These are phyloP conservation scores for Phylloscopus trochilus DNA, from an alignment of 2,113 vertebrate genomes.

Conservation along the genomic window DNA sequence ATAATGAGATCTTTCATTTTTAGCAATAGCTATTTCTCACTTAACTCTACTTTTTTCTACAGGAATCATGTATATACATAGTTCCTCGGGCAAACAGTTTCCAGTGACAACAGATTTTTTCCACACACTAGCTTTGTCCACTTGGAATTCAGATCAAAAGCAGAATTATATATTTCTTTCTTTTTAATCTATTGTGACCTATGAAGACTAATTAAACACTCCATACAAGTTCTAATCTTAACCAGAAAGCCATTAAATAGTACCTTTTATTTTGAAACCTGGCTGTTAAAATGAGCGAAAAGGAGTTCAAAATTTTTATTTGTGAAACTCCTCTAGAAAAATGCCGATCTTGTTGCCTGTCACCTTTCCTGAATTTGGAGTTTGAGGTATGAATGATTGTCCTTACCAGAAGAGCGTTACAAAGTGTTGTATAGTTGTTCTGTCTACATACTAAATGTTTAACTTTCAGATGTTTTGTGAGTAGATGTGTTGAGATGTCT, in stretches of 20 bases:
- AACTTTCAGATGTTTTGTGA: conserved; percentile 46
- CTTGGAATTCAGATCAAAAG: background rate
- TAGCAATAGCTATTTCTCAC: background rate
- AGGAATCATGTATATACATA: background rate
- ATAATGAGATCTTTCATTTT: background rate
- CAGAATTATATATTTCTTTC: background rate
- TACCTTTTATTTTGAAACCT: background rate
- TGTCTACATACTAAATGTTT: background rate
- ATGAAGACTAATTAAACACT: background rate
- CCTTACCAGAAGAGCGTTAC: background rate
- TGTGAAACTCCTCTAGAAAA: background rate
- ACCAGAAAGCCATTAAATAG: background rate
- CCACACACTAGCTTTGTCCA: background rate
- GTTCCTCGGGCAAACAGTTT: background rate
- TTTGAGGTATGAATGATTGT: background rate
- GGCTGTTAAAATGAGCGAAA: background rate
- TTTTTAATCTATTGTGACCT: background rate
- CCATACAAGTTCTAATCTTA: background rate
- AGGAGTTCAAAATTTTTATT: background rate
- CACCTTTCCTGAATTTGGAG: background rate
- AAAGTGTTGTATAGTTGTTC: background rate
- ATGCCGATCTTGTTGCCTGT: background rate
- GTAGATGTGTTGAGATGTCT: conserved; percentile 33
- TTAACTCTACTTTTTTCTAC: background rate
- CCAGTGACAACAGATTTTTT: background rate